These are phyloP conservation scores for Steinernema carpocapsae DNA, from an alignment of 2,888 invertebrate genomes.

Conservation along the genomic window DNA sequence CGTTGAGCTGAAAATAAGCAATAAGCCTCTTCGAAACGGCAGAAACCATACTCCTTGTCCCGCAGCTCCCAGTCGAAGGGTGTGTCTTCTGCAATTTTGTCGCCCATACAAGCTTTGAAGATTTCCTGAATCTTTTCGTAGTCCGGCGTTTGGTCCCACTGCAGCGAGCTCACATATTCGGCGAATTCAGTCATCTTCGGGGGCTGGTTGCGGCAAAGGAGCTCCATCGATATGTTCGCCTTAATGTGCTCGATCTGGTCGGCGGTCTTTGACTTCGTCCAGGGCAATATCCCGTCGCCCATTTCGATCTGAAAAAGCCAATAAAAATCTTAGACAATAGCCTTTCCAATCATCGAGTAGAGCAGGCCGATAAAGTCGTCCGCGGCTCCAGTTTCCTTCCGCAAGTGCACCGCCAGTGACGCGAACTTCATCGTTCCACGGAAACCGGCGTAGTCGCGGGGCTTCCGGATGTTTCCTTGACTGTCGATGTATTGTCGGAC, in stretches of 20 bases:
- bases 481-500: conserved; percentile 38
- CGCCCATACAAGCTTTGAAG: conserved; percentile 19
- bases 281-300: conserved; percentile 38
- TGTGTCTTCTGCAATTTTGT: conserved; percentile 24
- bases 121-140: conserved; percentile 36
- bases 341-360: conserved; percentile 36
- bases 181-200: conserved; percentile 36
- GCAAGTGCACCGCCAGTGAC: conserved; percentile 38
- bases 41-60: not conserved
- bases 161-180: conserved; percentile 21
- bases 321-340: not conserved
- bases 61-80: conserved; percentile 41
- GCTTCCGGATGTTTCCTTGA: conserved; percentile 35
- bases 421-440: conserved; percentile 43
- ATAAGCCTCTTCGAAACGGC: too few species aligned
- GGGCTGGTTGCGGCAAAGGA: conserved; percentile 39
- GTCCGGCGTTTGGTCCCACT: conserved; percentile 39
- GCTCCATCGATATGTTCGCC: conserved; percentile 3
- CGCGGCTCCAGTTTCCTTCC: conserved; percentile 38
- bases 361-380: conserved; percentile 42
- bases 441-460: conserved; percentile 40
- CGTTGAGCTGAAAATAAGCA: too few species aligned
- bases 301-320: conserved; percentile 37
- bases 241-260: conserved; percentile 37
- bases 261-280: conserved; percentile 40